phyloP scores from a whole-genome alignment of 2,797 vertebrate species.

The Tolypeutes matacus region DNA sequence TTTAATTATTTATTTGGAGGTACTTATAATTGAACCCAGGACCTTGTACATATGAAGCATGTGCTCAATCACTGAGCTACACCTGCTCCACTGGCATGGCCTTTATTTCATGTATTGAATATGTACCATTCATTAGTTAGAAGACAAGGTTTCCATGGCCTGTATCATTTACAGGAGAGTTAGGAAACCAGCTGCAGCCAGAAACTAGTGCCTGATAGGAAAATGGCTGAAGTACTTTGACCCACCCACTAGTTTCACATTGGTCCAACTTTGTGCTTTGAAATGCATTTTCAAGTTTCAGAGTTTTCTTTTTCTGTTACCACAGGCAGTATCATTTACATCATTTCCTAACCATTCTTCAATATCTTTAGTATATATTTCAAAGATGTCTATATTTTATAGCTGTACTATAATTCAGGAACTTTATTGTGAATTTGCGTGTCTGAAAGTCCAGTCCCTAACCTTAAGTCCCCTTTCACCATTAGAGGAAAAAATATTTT shows the following conservation, averaged over 20 bases:
- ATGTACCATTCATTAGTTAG: constrained; percentile 17
- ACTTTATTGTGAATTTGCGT: constrained; percentile 29
- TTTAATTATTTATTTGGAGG: no score
- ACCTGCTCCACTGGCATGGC: not conserved
- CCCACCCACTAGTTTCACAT: not conserved
- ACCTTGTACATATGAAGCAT: no score
- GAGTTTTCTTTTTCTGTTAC: not conserved
- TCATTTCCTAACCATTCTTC: not conserved
- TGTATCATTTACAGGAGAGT: not conserved
- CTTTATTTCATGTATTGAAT: not conserved
- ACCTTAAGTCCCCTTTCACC: not conserved
- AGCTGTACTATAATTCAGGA: not conserved
- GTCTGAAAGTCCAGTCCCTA: constrained; percentile 19
- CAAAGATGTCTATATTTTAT: constrained; percentile 44
- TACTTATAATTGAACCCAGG: no score
- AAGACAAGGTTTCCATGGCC: not conserved
- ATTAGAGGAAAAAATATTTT: not conserved
- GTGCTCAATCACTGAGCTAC: no score
- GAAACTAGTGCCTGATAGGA: not conserved
- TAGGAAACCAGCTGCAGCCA: constrained; percentile 25
- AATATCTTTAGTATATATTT: constrained; percentile 26
- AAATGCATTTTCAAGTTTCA: constrained; percentile 10
- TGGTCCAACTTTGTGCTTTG: not conserved
- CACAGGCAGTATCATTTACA: not conserved
- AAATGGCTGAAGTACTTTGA: not conserved